A percentile compares a stretch with the other conserved stretches of the same genome.
Evolutionary conservation across 30 jellyfish, hydroid and myxozoan genomes (phyloP).

Genomic region (Aurelia sp.): DNA sequence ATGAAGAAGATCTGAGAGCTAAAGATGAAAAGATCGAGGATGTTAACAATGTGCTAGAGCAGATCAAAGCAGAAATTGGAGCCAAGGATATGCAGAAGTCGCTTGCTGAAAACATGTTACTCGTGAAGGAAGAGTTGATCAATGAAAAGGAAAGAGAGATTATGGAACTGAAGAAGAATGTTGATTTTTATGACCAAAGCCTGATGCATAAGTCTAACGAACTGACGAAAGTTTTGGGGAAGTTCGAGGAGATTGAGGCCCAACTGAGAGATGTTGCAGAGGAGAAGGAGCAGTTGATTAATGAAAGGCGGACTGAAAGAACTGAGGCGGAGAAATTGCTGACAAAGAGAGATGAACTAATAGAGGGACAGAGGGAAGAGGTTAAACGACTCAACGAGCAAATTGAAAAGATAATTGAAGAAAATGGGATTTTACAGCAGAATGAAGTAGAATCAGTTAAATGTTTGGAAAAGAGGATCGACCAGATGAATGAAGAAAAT

Average conservation of each 20-base stretch:
- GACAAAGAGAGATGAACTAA: slow-evolving; percentile 4
- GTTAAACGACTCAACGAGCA: slow-evolving; percentile 15
- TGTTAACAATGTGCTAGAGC: no score
- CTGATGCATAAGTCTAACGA: slow-evolving; percentile 55
- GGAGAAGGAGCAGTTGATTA: slow-evolving; percentile 23
- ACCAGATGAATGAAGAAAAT: background rate
- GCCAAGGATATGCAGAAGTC: slow-evolving; percentile 24
- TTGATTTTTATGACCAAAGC: slow-evolving; percentile 51
- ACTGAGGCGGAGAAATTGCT: slow-evolving; percentile 15
- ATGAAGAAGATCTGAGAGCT: no score
- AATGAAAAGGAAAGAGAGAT: slow-evolving; percentile 43
- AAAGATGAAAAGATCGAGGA: no score
- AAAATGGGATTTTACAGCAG: background rate
- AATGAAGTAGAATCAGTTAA: background rate
- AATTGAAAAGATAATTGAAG: slow-evolving; percentile 12
- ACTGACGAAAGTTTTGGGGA: slow-evolving; percentile 14
- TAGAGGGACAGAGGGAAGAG: slow-evolving; percentile 35
- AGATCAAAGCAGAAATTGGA: slow-evolving; percentile 9
- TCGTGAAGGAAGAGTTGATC: slow-evolving; percentile 26
- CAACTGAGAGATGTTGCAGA: slow-evolving; percentile 34
- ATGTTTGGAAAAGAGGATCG: background rate
- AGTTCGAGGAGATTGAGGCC: slow-evolving; percentile 28
- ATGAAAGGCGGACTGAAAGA: no score
- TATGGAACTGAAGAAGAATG: slow-evolving; percentile 3
- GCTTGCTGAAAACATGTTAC: slow-evolving; percentile 56